Evolutionary conservation across 2,888 invertebrate species (phyloP), one percentile per base, ranked within the genome.

Genomic region (Diaperis boleti): DNA sequence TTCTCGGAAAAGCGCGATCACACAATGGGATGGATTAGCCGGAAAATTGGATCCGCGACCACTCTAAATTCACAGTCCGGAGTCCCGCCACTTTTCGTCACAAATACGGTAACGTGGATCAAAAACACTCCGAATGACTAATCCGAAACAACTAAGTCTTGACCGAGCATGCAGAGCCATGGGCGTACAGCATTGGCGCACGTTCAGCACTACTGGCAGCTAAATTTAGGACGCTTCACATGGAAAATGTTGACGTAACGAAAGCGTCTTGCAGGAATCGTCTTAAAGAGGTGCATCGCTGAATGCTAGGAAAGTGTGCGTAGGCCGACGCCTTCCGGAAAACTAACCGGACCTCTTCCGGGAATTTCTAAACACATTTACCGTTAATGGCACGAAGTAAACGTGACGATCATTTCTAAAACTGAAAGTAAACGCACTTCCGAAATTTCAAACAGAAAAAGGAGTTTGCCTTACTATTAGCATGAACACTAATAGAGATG

Each of bases 161-260:
- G 55, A 55, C 31, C 42, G 44, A 59, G 59, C 39, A 41, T 44
- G 18, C 49, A 37, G 39, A 22, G 14, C 41, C 42, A 15, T 39
- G 29, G 60, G 60, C 52, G 59, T 57, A 55, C 29, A 44, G 45
- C 22, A 54, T 60, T 54, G 44, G 60, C 52, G 45, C 45, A 49
- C 60, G 59, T 50, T 49, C 49, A 57, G 29, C 52, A 45, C 35
- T 15, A 44, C 33, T 20, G 45, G 44, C 15, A 13, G 61, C 41
- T 66, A 66, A 66, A 66, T 64, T 62, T 66, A 66, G 66, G 59
- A 56, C 56, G 59, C 52, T 41, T 45, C 59, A 57, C 15, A 42
- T 41, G 59, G 47, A 50, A 59, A 56, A 57, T 45, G 55, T 13
- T 50, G 41, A 49, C 59, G 50, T 41, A 50, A 50, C 29, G 11